Evolutionary conservation across 2,797 vertebrate species (phyloP), one percentile per base, ranked within the genome.

Genomic region (Odontamblyopus rebecca): DNA sequence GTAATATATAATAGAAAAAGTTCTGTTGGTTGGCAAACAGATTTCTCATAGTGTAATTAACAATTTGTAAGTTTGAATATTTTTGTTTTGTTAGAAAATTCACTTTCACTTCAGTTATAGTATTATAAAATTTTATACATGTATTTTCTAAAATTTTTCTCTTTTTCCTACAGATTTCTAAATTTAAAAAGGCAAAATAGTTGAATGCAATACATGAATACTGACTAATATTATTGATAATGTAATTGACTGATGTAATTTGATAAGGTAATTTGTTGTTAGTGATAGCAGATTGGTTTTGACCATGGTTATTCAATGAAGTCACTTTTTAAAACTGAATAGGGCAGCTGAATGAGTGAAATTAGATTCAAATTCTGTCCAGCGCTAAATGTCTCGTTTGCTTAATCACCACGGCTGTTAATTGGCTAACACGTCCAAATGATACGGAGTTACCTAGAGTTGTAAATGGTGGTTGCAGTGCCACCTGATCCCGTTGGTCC

Each of bases 401-500:
- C 41, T 16, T 48, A 65, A 50, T 29, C 12, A 27, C 23, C 38
- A 18, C 6, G 18, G 32, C 19, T 0, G 57, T 29, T 62, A 62
- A n/a, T 62, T n/a, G 23, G 13, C 27, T 1, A 32, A 32, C 59
- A 66, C 23, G 1, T 63, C 13, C 29, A 29, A 66, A 23, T 50
- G 15, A 4, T 50, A 54, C 5, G 35, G 32, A 67, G 48, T 51
- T 32, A 53, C 18, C 65, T 19, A 32, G 4, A 32, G 3, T 77
- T 5, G 9, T 77, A 63, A 74, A 74, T 0, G 7, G 11, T 2
- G 0, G 1, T 13, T 60, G 16, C 0, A 30, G 0, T 54, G 85
- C 79, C 78, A 90, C 65, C 19, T 0, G 82, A 92, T 72, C 81
- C 61, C 0, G 1, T 5, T 18, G 15, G 0, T 86, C 86, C 90